Base-by-base conservation (phyloP, 1,140 invertebrate species). In the Drosophila seguyi region DNA sequence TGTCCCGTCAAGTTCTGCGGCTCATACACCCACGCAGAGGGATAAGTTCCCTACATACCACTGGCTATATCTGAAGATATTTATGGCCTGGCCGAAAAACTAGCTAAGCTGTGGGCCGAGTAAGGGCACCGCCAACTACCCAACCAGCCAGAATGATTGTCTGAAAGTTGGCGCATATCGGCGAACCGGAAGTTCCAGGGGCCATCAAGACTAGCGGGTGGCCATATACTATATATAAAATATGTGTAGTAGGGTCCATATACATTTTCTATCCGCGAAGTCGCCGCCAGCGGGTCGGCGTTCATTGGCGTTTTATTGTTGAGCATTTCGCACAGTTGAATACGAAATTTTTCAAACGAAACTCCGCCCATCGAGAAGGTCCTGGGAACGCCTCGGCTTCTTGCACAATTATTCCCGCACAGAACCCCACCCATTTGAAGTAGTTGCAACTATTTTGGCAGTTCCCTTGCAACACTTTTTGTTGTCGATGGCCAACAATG, bases 131-230 rank as follows among this genome's bases (percentile, higher is more conserved):
- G 22, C 34, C 62, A 45, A 1, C 20, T 22, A 44, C 18, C 20
- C 41, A 45, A 29, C 47, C 47, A 31, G 48, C 31, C 31, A n/a
- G 79, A 87, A 87, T 87, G 71, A 87, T 87, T 88, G 80, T 87
- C 84, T 88, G 48, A 84, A 88, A 87, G 76, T 88, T 87, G 80
- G 84, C 84, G 80, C 57, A 74, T 84, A 88, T 87, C 72, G 83
- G 44, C 63, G 47, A 83, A 77, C 83, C 84, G 83, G 83, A 87
- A 83, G 76, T 87, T 78, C 76, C 79, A 66, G 47, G 53, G 58
- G 42, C 79, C 84, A 87, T 77, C 86, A 87, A 77, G 78, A 80
- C 80, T 82, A 83, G 83, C 63, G 83, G 83, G 83, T 78, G 84
- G 63, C n/a, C 42, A 42, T 56, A 36, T 48, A 27, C n/a, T 34